Evolutionary conservation across 2,113 vertebrate species (phyloP), one percentile per base, ranked within the genome.

Genomic region (Oryzias woworae): DNA sequence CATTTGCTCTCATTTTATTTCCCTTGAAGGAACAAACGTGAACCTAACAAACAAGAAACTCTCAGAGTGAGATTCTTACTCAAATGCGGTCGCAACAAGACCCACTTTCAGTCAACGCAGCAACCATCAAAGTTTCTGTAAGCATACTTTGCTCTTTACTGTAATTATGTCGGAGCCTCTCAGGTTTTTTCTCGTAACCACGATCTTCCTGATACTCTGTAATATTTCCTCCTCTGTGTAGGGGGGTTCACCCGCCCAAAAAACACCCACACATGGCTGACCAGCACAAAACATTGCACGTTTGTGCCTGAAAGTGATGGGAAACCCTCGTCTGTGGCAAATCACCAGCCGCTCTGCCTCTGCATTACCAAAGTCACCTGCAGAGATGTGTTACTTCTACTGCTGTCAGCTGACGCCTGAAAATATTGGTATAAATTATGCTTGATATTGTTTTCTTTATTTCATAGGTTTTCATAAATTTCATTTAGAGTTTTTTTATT

Each of bases 271-370:
- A 45, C 42, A 45, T 66, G 48, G 13, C 81, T 79, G 71, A 77
- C 82, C 84, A 86, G 80, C 83, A 82, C 71, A 59, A 82, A 84
- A 66, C 36, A 36, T 36, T 12, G 73, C 77, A 78, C 66, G 60
- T 77, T 51, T 56, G 43, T 41, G 22, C 47, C 65, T 53, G 58
- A 64, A 52, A 26, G 55, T 82, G 62, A 76, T 80, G 81, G 83
- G 80, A 85, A 85, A 78, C 72, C 71, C 65, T 53, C 50, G 28
- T 16, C 1, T 45, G 14, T 55, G 36, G 46, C 51, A 58, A 31
- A 31, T 5, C 5, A 20, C 13, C 49, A 23, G 46, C 18, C 20
- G 20, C 20, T 20, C 20, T 20, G 20, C 20, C 18, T 50, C 44
- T 60, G 52, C 44, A 6, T 28, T 28, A 28, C 26, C 26, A 28